Conservation (phyloP, 2,888 invertebrate genomes). For the Spodoptera exigua region DNA sequence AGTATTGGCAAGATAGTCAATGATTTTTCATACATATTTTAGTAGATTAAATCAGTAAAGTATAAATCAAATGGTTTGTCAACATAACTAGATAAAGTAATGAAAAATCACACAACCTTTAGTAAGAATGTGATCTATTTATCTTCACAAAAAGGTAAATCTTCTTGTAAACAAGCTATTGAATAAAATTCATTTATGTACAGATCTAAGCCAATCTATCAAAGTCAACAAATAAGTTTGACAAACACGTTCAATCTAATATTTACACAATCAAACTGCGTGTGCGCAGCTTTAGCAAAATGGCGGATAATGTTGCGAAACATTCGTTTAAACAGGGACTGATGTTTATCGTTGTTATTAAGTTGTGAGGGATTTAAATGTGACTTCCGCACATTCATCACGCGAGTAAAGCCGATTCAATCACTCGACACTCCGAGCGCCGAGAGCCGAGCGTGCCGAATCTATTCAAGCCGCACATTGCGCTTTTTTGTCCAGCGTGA, state of each 20-base stretch:
- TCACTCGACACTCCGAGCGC: slow-evolving; percentile 63
- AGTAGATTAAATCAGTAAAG: no score
- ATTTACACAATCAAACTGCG: slow-evolving; percentile 73
- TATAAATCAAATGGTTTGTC: no score
- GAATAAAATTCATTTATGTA: slow-evolving; percentile 18
- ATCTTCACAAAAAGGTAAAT: slow-evolving; percentile 8
- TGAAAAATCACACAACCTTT: no score
- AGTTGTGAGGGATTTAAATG: slow-evolving; percentile 81
- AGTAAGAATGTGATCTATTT: not conserved
- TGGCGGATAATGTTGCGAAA: slow-evolving; percentile 84
- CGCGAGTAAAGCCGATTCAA: slow-evolving; percentile 69
- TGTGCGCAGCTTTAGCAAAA: slow-evolving; percentile 79
- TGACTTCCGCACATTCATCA: slow-evolving; percentile 86
- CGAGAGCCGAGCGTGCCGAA: slow-evolving; percentile 72
- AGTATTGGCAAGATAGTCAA: no score
- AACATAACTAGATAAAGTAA: no score
- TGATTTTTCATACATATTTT: no score
- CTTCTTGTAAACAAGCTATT: slow-evolving; percentile 15
- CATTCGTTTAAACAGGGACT: slow-evolving; percentile 82
- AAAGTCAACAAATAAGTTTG: slow-evolving; percentile 79
- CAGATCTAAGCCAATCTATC: slow-evolving; percentile 70
- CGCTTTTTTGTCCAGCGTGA: slow-evolving; percentile 65
- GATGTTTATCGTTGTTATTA: slow-evolving; percentile 86
- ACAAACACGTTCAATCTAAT: slow-evolving; percentile 79
- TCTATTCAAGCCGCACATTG: slow-evolving; percentile 73